Conservation (phyloP, 2,797 vertebrate genomes). For the Molothrus aeneus region DNA sequence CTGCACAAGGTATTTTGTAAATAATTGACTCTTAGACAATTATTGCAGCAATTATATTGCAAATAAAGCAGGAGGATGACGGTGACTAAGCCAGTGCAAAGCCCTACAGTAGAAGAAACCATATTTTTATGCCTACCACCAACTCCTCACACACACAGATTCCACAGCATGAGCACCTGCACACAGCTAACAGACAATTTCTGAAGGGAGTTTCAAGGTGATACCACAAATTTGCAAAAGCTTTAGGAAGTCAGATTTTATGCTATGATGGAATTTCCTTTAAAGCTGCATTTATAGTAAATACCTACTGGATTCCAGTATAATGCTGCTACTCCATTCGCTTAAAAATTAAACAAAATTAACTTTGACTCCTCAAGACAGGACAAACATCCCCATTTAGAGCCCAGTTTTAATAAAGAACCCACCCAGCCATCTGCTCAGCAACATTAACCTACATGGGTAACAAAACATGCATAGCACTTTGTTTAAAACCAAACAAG, state of each 20-base stretch:
- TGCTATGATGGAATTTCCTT: neutral
- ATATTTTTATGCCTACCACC: neutral
- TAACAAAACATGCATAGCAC: accelerated
- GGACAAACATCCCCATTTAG: neutral
- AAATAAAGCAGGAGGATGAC: neutral
- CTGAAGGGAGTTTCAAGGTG: neutral
- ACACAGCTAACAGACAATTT: neutral
- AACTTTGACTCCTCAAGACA: neutral
- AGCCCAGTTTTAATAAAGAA: neutral
- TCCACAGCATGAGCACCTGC: neutral
- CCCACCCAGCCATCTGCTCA: neutral
- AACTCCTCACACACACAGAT: neutral
- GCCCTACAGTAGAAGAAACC: neutral
- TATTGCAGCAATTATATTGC: neutral
- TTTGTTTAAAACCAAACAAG: neutral
- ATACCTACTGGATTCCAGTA: neutral
- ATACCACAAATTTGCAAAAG: neutral
- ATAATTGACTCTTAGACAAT: neutral
- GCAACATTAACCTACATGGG: neutral
- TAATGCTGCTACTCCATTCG: accelerated
- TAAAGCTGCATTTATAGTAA: neutral
- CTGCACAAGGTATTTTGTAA: neutral
- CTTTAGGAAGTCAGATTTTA: neutral
- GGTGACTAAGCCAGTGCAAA: neutral
- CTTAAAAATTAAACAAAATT: neutral